These are phyloP conservation scores for Tautogolabrus adspersus DNA, from an alignment of 2,113 vertebrate genomes.

Conservation along the genomic window DNA sequence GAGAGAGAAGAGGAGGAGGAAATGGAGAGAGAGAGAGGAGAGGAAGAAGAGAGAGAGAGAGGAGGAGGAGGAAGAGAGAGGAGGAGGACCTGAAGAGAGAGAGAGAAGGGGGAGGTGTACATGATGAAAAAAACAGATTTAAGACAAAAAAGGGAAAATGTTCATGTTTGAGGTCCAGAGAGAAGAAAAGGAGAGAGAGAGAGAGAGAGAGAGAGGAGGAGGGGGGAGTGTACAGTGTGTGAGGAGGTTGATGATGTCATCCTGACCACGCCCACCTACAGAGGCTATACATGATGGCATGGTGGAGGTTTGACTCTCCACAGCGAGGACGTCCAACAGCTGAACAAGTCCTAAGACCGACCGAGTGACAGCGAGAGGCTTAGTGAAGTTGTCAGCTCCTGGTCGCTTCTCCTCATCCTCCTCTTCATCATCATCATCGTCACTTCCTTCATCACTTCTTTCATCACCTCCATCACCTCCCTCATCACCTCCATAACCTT, in stretches of 20 bases:
- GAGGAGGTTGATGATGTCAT: conserved; percentile 13
- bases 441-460: too few species aligned
- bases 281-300: conserved; percentile 56
- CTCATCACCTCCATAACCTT: too few species aligned
- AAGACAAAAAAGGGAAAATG: conserved; percentile 2
- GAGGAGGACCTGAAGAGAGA: too few species aligned
- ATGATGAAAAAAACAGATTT: conserved; percentile 17
- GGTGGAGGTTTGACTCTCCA: conserved; percentile 36
- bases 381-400: conserved; percentile 64
- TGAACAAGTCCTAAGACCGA: conserved; percentile 63
- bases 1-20: neutral
- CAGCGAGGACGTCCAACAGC: conserved; percentile 50
- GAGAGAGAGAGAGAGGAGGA: neutral
- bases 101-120: neutral
- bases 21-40: too few species aligned
- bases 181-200: conserved; percentile 7
- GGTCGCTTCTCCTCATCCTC: conserved; percentile 28
- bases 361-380: conserved; percentile 15
- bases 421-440: neutral
- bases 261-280: conserved; percentile 53
- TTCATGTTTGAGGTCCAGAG: conserved; percentile 38
- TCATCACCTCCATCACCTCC: too few species aligned
- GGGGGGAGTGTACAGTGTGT: neutral
- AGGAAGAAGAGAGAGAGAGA: too few species aligned
- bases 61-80: neutral